Conservation (phyloP, 2,113 vertebrate genomes). For the Corythoichthys haematopterus region DNA sequence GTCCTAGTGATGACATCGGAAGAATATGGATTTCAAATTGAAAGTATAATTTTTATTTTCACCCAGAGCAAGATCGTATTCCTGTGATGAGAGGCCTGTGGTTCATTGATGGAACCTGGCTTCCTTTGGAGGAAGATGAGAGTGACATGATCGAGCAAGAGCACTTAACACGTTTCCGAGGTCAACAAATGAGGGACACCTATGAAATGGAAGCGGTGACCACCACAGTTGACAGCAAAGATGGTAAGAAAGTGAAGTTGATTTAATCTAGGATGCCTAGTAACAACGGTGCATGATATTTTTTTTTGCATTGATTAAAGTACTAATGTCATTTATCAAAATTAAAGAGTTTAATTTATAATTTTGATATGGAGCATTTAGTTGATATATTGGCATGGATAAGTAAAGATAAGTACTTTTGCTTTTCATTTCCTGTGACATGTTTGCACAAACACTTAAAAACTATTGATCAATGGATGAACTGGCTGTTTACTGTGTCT, state of each 20-base stretch:
- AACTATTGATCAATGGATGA: neutral
- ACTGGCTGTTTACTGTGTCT: slow-evolving; percentile 20
- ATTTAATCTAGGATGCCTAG: neutral
- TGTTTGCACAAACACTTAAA: neutral
- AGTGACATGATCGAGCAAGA: slow-evolving; percentile 91
- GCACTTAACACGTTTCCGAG: slow-evolving; percentile 83
- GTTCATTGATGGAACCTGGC: slow-evolving; percentile 95
- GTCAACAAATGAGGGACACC: slow-evolving; percentile 86
- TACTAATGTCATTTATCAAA: no score
- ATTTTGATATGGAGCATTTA: no score
- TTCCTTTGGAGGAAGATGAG: slow-evolving; percentile 92
- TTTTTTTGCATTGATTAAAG: no score
- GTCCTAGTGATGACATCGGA: neutral
- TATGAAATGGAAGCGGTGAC: slow-evolving; percentile 82
- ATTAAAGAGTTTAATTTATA: no score
- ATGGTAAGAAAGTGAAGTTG: slow-evolving; percentile 72
- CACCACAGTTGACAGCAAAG: slow-evolving; percentile 85
- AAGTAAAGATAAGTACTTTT: neutral
- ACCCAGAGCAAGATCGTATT: slow-evolving; percentile 86
- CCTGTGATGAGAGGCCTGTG: slow-evolving; percentile 96
- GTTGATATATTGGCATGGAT: neutral
- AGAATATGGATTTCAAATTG: neutral
- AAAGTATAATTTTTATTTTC: neutral
- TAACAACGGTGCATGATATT: no score
- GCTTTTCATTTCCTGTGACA: neutral